Evolutionary conservation across 2,113 vertebrate genomes (phyloP).

Genomic region (Meles meles): DNA sequence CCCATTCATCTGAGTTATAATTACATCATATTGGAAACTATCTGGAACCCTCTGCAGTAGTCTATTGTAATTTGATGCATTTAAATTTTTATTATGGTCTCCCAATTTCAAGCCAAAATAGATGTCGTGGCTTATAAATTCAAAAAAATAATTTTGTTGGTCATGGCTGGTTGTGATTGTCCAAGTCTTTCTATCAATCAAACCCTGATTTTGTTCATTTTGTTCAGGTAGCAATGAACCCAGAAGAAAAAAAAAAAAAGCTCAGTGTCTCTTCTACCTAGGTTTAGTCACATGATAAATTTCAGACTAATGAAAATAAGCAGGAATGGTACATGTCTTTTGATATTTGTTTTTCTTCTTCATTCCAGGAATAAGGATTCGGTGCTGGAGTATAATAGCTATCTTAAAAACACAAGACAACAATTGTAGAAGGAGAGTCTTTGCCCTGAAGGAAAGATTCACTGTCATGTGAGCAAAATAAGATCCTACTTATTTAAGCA

Average conservation of each 20-base stretch:
- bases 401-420: not conserved
- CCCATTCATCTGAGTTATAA: not conserved
- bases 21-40: not conserved
- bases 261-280: not conserved
- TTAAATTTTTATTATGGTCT: not conserved
- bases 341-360: not conserved
- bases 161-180: not conserved
- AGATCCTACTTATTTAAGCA: not conserved
- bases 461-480: not conserved
- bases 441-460: not conserved
- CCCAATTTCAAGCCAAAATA: not conserved
- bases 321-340: not conserved
- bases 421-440: not conserved
- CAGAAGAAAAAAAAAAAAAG: not conserved
- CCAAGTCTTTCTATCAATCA: not conserved
- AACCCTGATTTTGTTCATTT: slow-evolving; percentile 10
- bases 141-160: not conserved
- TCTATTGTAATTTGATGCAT: not conserved
- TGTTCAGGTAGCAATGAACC: not conserved
- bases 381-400: not conserved
- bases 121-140: not conserved
- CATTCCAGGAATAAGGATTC: not conserved
- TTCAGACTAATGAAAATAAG: not conserved
- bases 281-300: not conserved
- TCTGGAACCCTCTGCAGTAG: not conserved